Evolutionary conservation across 2,113 vertebrate genomes (phyloP).

Genomic region (Hyperopisus bebe): DNA sequence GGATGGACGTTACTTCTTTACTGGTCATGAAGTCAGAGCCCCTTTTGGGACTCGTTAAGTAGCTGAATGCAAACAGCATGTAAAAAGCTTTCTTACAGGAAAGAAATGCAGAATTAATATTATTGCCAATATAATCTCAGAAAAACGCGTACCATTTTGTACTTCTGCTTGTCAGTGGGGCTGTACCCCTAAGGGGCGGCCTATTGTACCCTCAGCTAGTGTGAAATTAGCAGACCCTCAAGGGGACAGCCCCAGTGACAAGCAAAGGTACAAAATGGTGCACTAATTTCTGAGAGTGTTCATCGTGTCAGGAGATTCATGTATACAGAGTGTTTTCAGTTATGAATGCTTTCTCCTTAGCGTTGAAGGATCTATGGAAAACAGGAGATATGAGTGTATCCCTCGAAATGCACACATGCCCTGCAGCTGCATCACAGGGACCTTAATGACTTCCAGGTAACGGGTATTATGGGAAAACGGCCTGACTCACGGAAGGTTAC

Average conservation of each 20-base stretch:
- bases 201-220: background rate
- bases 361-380: background rate
- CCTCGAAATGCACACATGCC: background rate
- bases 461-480: background rate
- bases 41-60: background rate
- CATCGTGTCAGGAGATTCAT: background rate
- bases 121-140: background rate
- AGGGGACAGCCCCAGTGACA: background rate
- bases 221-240: background rate
- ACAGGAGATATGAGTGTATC: background rate
- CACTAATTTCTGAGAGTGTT: background rate
- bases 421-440: background rate
- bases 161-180: background rate
- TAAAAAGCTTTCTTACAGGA: background rate
- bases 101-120: background rate
- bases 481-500: background rate
- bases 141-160: background rate
- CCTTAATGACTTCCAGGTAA: slow-evolving; percentile 3
- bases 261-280: background rate
- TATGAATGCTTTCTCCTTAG: background rate
- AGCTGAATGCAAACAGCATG: background rate
- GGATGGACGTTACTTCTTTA: background rate
- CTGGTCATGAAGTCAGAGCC: background rate
- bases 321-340: background rate
- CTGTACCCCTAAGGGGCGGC: background rate